Evolutionary conservation across 2,113 vertebrate genomes (phyloP), one percentile per base, ranked within the genome.

Genomic region (Hippocampus zosterae): DNA sequence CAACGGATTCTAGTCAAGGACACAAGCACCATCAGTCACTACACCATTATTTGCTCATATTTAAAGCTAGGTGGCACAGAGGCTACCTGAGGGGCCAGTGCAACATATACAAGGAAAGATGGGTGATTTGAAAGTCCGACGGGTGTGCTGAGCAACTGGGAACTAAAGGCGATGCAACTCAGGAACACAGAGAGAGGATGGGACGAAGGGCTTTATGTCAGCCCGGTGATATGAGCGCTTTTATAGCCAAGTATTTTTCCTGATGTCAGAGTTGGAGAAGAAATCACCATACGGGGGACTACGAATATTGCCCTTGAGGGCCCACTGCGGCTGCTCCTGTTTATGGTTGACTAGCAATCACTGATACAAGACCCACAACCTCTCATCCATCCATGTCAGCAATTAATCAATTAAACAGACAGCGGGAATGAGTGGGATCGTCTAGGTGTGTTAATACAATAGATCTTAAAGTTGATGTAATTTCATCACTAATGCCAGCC

Each of bases 381-480:
- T 87, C 83, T 85, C 83, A 90, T 91, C 87, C 81, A 90, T 87
- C 85, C 76, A 84, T 62, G 85, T 87, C 84, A 79, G 83, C 85
- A 87, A 91, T 89, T 84, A 88, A 91, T 91, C 90, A 91, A 91
- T 90, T 88, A 89, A 88, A 88, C 70, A 68, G 85, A 80, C 81
- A 62, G 79, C 4, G 63, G 85, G 81, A 76, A 79, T 83, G 80
- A 81, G 77, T 44, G 78, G 74, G 78, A 83, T 76, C 37, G 75
- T 82, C 79, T 81, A 85, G 87, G 87, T 88, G 87, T 88, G 88
- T 85, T 85, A 87, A 88, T 86, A 88, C 83, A 87, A 87, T 87
- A 73, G 86, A 84, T 81, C 85, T 86, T 90, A 85, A 77, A 85
- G 87, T 81, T 86, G 86, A 88, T 90, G 80, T 86, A 88, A 90